Conservation (phyloP, 2,888 invertebrate genomes). For the Andrena praecox region DNA sequence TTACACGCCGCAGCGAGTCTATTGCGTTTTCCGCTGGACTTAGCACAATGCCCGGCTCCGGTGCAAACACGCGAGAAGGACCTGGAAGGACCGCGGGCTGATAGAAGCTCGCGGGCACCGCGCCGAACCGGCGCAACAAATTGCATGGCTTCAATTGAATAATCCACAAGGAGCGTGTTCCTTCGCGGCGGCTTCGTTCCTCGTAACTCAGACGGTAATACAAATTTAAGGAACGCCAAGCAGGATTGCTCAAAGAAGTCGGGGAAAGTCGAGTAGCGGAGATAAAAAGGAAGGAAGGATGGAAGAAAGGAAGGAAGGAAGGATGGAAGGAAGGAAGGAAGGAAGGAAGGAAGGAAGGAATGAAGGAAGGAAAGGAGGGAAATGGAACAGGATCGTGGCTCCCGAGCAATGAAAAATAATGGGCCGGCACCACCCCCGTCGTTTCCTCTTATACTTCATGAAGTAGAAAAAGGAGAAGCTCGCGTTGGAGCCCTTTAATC, state of each 20-base stretch:
- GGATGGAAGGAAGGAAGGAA: constrained; percentile 42
- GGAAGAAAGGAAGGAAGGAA: constrained; percentile 17
- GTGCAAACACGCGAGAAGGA: constrained; percentile 23
- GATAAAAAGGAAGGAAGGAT: constrained; percentile 24
- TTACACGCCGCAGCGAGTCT: constrained; percentile 22
- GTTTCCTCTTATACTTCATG: constrained; percentile 70
- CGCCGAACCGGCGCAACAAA: constrained; percentile 58
- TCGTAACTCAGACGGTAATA: constrained; percentile 68
- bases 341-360: constrained; percentile 37
- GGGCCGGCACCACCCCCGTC: constrained; percentile 71
- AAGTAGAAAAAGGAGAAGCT: constrained; percentile 71
- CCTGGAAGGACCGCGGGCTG: constrained; percentile 23
- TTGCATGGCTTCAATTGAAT: constrained; percentile 69
- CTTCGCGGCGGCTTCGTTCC: constrained; percentile 50
- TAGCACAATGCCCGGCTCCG: constrained; percentile 46
- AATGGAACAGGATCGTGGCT: constrained; percentile 77
- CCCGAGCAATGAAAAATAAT: constrained; percentile 79
- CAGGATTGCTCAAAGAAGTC: constrained; percentile 28
- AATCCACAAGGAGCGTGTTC: constrained; percentile 67
- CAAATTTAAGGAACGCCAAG: constrained; percentile 70
- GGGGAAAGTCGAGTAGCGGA: constrained; percentile 14
- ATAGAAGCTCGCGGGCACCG: constrained; percentile 1
- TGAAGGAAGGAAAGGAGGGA: constrained; percentile 51
- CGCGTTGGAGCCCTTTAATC: constrained; percentile 79
- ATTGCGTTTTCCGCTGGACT: constrained; percentile 42